Percentiles rank a stretch among this genome's conserved stretches.
Conservation (phyloP, 30 jellyfish, hydroid and myxozoan genomes). For the Phacellophora camtschatica region DNA sequence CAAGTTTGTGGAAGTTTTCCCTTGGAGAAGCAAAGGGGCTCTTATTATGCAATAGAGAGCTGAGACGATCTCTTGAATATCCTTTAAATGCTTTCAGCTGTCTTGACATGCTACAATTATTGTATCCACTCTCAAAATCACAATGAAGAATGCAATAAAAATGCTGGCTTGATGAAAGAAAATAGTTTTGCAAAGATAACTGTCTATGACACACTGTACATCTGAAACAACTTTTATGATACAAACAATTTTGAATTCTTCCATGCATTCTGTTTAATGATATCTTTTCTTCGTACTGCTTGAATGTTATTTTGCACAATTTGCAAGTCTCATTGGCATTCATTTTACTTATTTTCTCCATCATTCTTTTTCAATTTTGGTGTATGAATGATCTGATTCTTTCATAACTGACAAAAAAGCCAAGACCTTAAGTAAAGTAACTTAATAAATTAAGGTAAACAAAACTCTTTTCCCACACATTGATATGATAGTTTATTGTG, state of each 20-base stretch:
- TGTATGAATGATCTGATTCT: too few species aligned
- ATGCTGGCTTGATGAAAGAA: conserved; percentile 68
- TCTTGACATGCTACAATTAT: conserved; percentile 67
- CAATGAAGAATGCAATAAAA: conserved; percentile 86
- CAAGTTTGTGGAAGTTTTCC: background rate
- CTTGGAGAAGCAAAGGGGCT: conserved; percentile 59
- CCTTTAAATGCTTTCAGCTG: conserved; percentile 77
- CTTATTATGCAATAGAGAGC: conserved; percentile 29
- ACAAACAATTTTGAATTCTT: conserved; percentile 44
- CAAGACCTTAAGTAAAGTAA: too few species aligned
- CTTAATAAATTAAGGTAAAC: too few species aligned
- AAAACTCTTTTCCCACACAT: too few species aligned
- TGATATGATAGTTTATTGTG: too few species aligned
- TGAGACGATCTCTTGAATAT: conserved; percentile 48
- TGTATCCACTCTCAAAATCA: conserved; percentile 74
- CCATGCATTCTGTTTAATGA: conserved; percentile 65
- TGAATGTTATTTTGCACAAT: conserved; percentile 51
- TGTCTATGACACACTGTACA: conserved; percentile 80
- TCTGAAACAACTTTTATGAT: conserved; percentile 80
- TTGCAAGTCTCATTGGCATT: conserved; percentile 27
- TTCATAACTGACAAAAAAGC: too few species aligned
- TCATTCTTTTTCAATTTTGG: too few species aligned
- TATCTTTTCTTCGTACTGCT: conserved; percentile 61
- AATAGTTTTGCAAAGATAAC: conserved; percentile 67
- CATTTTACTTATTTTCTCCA: conserved; percentile 7